phyloP scores from a whole-genome alignment of 2,113 vertebrate genomes.

The Daboia siamensis region DNA sequence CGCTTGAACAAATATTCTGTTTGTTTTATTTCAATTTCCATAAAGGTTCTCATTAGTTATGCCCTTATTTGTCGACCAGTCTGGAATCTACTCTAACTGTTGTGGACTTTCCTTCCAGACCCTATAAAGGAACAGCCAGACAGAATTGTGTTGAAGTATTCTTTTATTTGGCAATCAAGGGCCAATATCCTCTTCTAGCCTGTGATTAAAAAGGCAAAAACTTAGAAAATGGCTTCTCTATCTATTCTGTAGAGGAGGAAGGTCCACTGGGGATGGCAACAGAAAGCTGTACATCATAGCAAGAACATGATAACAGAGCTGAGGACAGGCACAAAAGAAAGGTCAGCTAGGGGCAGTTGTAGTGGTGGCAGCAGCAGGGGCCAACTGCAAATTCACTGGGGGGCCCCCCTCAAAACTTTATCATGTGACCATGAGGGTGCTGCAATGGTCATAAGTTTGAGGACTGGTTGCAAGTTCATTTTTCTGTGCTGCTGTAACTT shows the following conservation, averaged over 20 bases:
- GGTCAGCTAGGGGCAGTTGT: background rate
- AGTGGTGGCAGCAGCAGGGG: background rate
- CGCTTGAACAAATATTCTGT: background rate
- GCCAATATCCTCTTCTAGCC: background rate
- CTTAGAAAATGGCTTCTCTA: background rate
- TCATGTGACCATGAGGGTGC: background rate
- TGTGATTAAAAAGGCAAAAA: background rate
- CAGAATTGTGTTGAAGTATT: background rate
- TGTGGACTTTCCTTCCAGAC: background rate
- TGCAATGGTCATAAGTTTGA: background rate
- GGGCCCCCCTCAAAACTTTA: background rate
- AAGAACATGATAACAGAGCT: background rate
- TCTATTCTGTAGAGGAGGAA: background rate
- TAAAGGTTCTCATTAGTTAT: background rate
- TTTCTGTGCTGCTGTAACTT: background rate
- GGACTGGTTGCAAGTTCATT: background rate
- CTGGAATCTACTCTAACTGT: background rate
- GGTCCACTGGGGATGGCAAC: background rate
- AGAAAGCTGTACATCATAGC: background rate
- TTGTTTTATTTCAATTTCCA: background rate
- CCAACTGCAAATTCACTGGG: background rate
- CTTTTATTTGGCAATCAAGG: background rate
- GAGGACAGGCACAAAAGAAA: background rate
- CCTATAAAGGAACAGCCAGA: background rate
- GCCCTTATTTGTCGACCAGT: background rate